A percentile compares a stretch with the other conserved stretches of the same genome.
phyloP scores from a whole-genome alignment of 2,888 invertebrate species.

The Scaeva pyrastri region DNA sequence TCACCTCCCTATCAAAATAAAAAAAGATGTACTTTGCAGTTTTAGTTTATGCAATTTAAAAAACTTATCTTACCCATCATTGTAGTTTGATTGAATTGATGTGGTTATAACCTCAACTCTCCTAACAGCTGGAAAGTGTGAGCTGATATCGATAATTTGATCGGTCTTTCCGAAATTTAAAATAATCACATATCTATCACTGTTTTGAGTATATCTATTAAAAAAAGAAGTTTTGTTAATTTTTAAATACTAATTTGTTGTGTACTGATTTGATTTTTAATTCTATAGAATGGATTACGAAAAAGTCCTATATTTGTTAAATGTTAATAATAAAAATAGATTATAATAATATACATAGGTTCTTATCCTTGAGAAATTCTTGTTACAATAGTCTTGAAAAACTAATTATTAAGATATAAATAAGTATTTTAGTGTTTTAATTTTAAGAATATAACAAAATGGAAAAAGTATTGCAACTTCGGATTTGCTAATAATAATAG shows the following conservation, averaged over 20 bases:
- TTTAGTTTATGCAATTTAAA: neutral
- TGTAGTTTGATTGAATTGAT: slow-evolving; percentile 81
- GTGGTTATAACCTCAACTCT: slow-evolving; percentile 82
- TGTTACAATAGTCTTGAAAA: too few species aligned
- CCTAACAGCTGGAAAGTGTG: slow-evolving; percentile 78
- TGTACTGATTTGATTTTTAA: neutral
- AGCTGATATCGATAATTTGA: slow-evolving; percentile 84
- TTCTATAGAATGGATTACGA: too few species aligned
- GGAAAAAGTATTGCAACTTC: too few species aligned
- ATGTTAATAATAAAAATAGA: too few species aligned
- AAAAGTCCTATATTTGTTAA: too few species aligned
- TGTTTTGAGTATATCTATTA: slow-evolving; percentile 12
- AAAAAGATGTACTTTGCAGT: too few species aligned
- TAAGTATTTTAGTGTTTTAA: too few species aligned
- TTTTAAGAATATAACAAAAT: too few species aligned
- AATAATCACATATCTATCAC: slow-evolving; percentile 27
- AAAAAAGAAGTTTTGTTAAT: neutral
- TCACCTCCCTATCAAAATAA: slow-evolving; percentile 5
- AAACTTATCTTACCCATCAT: slow-evolving; percentile 79
- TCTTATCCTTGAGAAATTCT: too few species aligned
- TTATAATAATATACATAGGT: too few species aligned
- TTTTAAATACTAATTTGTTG: neutral
- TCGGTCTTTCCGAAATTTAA: slow-evolving; percentile 14
- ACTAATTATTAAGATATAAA: too few species aligned
- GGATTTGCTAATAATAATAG: too few species aligned